Evolutionary conservation across 2,113 vertebrate species (phyloP).

Genomic region (Percopsis transmontana): DNA sequence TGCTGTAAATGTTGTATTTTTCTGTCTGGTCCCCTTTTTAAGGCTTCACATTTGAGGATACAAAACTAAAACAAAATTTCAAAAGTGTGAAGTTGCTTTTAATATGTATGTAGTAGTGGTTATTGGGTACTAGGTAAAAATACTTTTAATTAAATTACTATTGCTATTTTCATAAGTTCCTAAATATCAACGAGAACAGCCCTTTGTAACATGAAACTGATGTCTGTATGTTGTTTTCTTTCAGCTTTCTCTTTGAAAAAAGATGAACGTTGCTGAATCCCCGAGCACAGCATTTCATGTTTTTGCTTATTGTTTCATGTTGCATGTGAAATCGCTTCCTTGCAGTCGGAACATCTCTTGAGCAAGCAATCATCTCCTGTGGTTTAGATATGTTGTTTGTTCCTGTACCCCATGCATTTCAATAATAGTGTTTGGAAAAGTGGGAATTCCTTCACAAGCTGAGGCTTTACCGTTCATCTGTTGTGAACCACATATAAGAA

Average conservation of each 20-base stretch:
- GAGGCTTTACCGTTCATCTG: constrained; percentile 26
- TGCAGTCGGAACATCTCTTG: constrained; percentile 45
- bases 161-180: constrained; percentile 33
- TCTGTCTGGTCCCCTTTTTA: too few relatives aligned
- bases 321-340: constrained; percentile 47
- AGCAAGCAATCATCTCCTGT: constrained; percentile 46
- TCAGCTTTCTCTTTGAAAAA: constrained; percentile 14
- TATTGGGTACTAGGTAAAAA: too few relatives aligned
- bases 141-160: constrained; percentile 34
- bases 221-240: constrained; percentile 19
- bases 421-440: constrained; percentile 46
- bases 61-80: too few relatives aligned
- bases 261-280: constrained; percentile 11
- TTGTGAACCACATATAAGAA: constrained; percentile 6
- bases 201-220: constrained; percentile 26
- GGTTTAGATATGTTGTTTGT: constrained; percentile 50
- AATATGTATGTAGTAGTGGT: too few relatives aligned
- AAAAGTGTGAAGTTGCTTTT: too few relatives aligned
- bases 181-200: constrained; percentile 34
- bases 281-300: constrained; percentile 21
- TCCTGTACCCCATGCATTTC: constrained; percentile 52
- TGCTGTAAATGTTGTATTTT: too few relatives aligned
- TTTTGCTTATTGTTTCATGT: constrained; percentile 40
- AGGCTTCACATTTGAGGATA: too few relatives aligned
- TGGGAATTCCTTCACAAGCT: constrained; percentile 40